These are phyloP conservation scores for Brachystomella parvula DNA, from an alignment of 1,140 invertebrate species.

Conservation along the genomic window DNA sequence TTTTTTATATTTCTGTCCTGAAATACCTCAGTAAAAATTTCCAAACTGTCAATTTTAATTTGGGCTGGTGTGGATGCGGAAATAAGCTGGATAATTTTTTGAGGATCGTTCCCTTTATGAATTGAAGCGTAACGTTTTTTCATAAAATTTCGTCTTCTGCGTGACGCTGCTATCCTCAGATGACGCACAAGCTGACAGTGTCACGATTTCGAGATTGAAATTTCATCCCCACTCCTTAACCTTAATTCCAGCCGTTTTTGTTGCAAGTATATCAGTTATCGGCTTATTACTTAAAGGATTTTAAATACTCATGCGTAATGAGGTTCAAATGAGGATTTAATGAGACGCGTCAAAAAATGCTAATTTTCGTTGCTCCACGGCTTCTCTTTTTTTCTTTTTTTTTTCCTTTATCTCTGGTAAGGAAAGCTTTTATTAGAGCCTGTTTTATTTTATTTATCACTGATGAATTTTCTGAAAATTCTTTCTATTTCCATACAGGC, in stretches of 20 bases:
- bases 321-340: not conserved
- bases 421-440: not conserved
- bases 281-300: not conserved
- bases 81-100: not conserved
- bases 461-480: not conserved
- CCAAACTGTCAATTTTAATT: no score
- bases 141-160: not conserved
- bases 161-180: not conserved
- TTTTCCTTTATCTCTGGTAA: not conserved
- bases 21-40: not conserved
- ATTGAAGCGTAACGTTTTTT: not conserved
- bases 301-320: not conserved
- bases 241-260: not conserved
- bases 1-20: not conserved
- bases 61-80: no score
- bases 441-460: not conserved
- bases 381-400: not conserved
- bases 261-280: not conserved
- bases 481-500: not conserved
- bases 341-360: not conserved
- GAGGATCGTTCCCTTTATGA: not conserved
- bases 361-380: not conserved
- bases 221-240: not conserved
- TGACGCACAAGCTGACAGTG: not conserved
- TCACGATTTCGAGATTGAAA: not conserved